phyloP scores from a whole-genome alignment of 2,113 vertebrate genomes.

The Noctilio leporinus region DNA sequence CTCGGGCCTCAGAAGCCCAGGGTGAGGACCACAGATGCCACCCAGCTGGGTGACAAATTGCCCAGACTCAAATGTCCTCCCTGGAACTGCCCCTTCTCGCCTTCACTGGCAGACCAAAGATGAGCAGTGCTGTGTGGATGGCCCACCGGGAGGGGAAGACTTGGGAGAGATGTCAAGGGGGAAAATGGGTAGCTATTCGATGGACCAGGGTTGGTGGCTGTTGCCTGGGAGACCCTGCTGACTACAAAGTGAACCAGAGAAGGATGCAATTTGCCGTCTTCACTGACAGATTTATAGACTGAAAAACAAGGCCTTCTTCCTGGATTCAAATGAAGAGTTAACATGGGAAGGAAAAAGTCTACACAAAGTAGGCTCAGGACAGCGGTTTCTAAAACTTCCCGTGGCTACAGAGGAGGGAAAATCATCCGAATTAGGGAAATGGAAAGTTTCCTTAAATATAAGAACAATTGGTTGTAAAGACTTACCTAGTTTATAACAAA shows the following conservation, averaged over 20 bases:
- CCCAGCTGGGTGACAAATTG: not conserved
- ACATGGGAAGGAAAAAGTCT: not conserved
- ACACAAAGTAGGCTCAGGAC: not conserved
- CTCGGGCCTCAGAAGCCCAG: not conserved
- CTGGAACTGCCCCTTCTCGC: not conserved
- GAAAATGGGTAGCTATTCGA: constrained; percentile 12
- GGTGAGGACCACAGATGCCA: rapidly evolving
- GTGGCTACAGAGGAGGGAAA: not conserved
- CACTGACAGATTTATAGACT: not conserved
- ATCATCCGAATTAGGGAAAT: not conserved
- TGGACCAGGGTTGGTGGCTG: constrained; percentile 16
- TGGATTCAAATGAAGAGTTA: not conserved
- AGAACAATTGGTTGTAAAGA: not conserved
- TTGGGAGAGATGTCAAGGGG: constrained; percentile 36
- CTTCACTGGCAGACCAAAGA: not conserved
- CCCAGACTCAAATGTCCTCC: not conserved
- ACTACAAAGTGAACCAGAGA: constrained; percentile 3
- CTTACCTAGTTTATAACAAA: not conserved
- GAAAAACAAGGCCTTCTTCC: not conserved
- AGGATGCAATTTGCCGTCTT: not conserved
- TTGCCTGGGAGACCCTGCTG: not conserved
- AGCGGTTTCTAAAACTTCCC: not conserved
- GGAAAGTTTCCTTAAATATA: not conserved
- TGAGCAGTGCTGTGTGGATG: not conserved
- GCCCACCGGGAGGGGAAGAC: not conserved